phyloP scores from a whole-genome alignment of 2,113 vertebrate genomes.

The Panthera tigris region DNA sequence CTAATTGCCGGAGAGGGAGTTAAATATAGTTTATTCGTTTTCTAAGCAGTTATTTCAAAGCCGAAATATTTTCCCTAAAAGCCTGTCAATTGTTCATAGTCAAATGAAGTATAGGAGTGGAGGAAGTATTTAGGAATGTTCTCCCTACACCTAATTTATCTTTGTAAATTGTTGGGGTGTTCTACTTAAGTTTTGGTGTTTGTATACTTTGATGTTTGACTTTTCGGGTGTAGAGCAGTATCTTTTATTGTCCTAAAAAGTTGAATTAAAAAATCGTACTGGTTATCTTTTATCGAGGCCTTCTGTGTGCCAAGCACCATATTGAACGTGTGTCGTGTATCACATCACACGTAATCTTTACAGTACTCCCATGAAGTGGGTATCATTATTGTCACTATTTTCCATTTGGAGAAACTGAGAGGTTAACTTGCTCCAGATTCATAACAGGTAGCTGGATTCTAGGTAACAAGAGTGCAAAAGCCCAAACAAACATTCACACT shows the following conservation, averaged over 20 bases:
- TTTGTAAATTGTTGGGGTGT: not conserved
- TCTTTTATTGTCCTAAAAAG: not conserved
- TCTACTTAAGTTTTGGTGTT: not conserved
- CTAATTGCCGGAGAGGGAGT: conserved; percentile 51
- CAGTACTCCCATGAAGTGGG: not conserved
- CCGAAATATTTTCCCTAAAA: conserved; percentile 39
- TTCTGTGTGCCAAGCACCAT: not conserved
- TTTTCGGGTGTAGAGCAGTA: not conserved
- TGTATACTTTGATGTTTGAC: not conserved
- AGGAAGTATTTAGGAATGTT: no score
- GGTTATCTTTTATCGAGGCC: not conserved
- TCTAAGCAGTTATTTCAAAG: conserved; percentile 62
- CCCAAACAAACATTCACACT: not conserved
- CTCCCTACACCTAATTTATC: not conserved
- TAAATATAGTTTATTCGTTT: conserved; percentile 59
- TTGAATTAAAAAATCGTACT: not conserved
- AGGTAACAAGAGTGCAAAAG: not conserved
- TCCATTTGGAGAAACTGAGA: not conserved
- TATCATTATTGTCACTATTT: not conserved
- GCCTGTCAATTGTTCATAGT: not conserved
- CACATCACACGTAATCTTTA: not conserved
- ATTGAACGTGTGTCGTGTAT: not conserved
- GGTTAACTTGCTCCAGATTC: not conserved
- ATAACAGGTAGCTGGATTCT: not conserved
- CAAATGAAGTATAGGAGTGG: not conserved